Base-by-base conservation (phyloP, 2,797 vertebrate genomes). In the Xenentodon cancila region DNA sequence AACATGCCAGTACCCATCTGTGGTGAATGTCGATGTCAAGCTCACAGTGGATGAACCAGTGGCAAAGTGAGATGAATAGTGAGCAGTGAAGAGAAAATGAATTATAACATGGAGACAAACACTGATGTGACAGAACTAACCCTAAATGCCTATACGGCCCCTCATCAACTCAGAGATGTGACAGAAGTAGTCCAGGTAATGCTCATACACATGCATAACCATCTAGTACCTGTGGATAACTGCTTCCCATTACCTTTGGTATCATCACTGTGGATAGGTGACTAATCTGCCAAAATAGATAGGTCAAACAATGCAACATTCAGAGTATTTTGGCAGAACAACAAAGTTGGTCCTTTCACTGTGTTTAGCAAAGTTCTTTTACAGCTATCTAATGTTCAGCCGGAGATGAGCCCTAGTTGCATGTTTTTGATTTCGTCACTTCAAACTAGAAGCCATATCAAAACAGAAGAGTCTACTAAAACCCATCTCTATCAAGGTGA, bases 1-100 rank as follows among this genome's bases (percentile, higher is more conserved):
- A 72, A 69, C 62, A 66, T 71, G 78, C 61, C 65, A 79, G 54
- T 18, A 52, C 42, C 59, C 60, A 79, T 81, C 82, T 78, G 71
- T 56, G 75, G 59, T 71, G 53, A n/a, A 40, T 12, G 11, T 52
- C 54, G 47, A 58, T 74, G 74, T 75, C 34, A 64, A 74, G 71
- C 55, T 52, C 37, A 53, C 48, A 53, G 58, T 5, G 20, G 58
- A 67, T 5, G 32, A 53, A 45, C 55, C 50, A 53, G 9, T 22
- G 49, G 34, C 34, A 34, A 32, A 22, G 16, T 1, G 19, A 63
- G 43, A n/a, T 34, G 21, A 27, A 46, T 53, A 40, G 37, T 40
- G 37, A 52, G 47, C 8, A 64, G 43, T 42, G 56, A 11, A 63
- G 54, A 37, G 32, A 30, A 19, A 3, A 16, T 16, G 42, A 15